These are phyloP conservation scores for Gambelia wislizenii DNA, from an alignment of 2,797 vertebrate species.

Conservation along the genomic window DNA sequence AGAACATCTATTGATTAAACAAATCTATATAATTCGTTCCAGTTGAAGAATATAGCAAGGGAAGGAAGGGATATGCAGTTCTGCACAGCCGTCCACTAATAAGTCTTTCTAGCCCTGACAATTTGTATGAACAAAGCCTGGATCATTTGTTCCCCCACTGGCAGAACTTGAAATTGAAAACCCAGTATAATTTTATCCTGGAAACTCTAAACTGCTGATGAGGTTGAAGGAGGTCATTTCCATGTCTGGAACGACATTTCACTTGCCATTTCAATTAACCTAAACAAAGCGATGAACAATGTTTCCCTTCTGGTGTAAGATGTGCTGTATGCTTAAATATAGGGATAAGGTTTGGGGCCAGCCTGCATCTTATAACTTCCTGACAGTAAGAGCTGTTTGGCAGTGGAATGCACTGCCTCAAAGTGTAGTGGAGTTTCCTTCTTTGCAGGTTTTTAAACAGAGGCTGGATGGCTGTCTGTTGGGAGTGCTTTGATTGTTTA, in stretches of 20 bases:
- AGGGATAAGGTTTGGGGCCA: constrained; percentile 38
- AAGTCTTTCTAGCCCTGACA: constrained; percentile 41
- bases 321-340: constrained; percentile 37
- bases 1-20: background rate
- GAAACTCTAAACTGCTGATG: constrained; percentile 39
- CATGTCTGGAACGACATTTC: constrained; percentile 45
- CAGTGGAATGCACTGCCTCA: no score
- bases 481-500: no score
- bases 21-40: background rate
- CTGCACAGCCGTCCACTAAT: constrained; percentile 24
- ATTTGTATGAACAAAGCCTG: constrained; percentile 40
- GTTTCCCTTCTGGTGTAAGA: constrained; percentile 5
- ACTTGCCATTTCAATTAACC: constrained; percentile 47
- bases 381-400: no score
- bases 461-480: no score
- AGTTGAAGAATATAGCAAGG: background rate
- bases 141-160: constrained; percentile 41
- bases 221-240: constrained; percentile 43
- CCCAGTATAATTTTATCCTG: constrained; percentile 42
- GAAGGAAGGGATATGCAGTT: background rate
- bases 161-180: constrained; percentile 46
- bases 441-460: no score
- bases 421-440: no score
- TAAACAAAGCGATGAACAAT: constrained; percentile 42
- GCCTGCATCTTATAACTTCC: constrained; percentile 27